Evolutionary conservation across 2,113 vertebrate genomes (phyloP).

Genomic region (Puntigrus tetrazona): DNA sequence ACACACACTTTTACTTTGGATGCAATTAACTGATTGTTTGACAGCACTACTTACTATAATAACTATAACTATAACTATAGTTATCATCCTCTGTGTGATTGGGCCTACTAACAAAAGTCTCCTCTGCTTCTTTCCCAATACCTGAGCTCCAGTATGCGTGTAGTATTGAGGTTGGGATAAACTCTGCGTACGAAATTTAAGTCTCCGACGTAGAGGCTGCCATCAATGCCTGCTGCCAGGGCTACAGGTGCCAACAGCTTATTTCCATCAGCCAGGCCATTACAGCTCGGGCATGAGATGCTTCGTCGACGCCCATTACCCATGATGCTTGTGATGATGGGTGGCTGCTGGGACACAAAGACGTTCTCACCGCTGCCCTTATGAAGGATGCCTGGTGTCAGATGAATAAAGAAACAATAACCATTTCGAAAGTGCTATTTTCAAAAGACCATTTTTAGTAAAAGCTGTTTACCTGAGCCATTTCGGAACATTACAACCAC

Average conservation of each 20-base stretch:
- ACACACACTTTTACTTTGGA: too few relatives aligned
- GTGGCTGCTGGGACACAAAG: constrained; percentile 94
- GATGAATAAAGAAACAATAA: constrained; percentile 16
- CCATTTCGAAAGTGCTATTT: not conserved
- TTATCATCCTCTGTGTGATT: not conserved
- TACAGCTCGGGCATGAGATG: constrained; percentile 98
- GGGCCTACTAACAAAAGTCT: not conserved
- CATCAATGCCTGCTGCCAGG: constrained; percentile 92
- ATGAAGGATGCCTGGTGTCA: constrained; percentile 88
- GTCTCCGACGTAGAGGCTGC: constrained; percentile 96
- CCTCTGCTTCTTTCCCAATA: constrained; percentile 53
- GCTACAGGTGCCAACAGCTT: constrained; percentile 97
- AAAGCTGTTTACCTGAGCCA: constrained; percentile 44
- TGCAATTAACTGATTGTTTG: too few relatives aligned
- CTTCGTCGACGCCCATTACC: constrained; percentile 94
- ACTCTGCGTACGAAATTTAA: constrained; percentile 97
- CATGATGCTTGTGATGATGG: constrained; percentile 96
- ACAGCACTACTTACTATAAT: too few relatives aligned
- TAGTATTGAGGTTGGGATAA: constrained; percentile 95
- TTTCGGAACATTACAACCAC: constrained; percentile 31
- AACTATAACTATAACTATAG: not conserved
- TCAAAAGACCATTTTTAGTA: constrained; percentile 14
- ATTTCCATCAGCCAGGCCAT: constrained; percentile 96
- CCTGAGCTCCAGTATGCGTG: constrained; percentile 95
- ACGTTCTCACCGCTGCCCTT: constrained; percentile 97